Evolutionary conservation across 2,888 invertebrate genomes (phyloP), one percentile per base, ranked within the genome.

Genomic region (Gymnocheta viridis): DNA sequence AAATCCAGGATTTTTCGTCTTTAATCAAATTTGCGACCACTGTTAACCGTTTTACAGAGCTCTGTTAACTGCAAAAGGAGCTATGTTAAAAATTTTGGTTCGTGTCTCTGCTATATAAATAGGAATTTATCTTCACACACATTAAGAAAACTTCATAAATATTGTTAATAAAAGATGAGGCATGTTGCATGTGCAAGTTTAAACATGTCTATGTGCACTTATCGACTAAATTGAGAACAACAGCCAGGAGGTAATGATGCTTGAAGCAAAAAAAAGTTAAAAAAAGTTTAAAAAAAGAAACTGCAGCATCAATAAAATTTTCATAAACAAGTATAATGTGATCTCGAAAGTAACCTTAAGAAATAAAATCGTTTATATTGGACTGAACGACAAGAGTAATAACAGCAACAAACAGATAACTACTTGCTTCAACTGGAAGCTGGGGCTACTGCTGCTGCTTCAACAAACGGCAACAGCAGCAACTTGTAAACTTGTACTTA

Each of bases 201-300:
- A 14, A 51, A 12, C 24, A 38, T 19, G 27, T 54, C 19, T 44
- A 19, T 54, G 60, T 60, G 35, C 38, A 70, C 27, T 54, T 62
- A 74, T 69, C 35, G 49, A 56, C 69, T 47, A 62, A 76, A 76
- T 70, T 82, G 69, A 69, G 74, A 82, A 82, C 81, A 74, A 81
- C 67, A 69, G 67, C 62, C 74, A 22, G 74, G 12, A 64, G 81
- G 62, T 82, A 82, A 76, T 69, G 74, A 82, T 69, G 81, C 80
- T 41, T 72, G 29, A 66, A 73, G 66, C 27, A 12, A 4, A 41
- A 49, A 27, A 35, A 44, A 32, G 7, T 1, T 32, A 58, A 32
- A 32, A 32, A 47, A 76, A 24, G n/a, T n/a, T n/a, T n/a, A 24
- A 29, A 44, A 12, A 44, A 51, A 49, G 49, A 67, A 49, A 60